Evolutionary conservation across 2,113 vertebrate species (phyloP), one percentile per base, ranked within the genome.

Genomic region (Brachyhypopomus occidentalis): DNA sequence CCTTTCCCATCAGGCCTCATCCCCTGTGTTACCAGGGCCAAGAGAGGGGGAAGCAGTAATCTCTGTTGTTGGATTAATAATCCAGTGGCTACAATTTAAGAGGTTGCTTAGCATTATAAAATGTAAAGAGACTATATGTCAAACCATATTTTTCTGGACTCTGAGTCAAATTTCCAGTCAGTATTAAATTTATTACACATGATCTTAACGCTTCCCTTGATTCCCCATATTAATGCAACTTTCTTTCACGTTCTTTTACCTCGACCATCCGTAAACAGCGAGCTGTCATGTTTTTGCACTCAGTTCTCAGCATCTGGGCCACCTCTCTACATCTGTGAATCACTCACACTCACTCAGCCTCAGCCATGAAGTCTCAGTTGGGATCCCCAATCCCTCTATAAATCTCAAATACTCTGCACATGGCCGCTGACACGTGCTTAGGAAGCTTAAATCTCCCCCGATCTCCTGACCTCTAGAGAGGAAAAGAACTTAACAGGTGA

Each of bases 321-420:
- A 69, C 41, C 45, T 66, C 23, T 30, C 17, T 41, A 67, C 67
- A 70, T 83, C 27, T 72, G 59, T 60, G 63, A 25, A 59, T 73
- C n/a, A 55, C 48, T n/a, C 34, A 30, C 30, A 70, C 25, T 45
- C 72, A 72, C 52, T 16, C 30, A 69, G 63, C 22, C 38, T 20
- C 56, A 72, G 34, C 19, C 55, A 62, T n/a, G 8, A 71, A 45
- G 75, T 63, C 4, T 23, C 60, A 17, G 20, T 75, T 38, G 72
- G 17, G 22, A 41, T 22, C 30, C 41, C 17, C 72, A 72, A 80
- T 36, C 58, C 70, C 48, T 74, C n/a, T 5, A 27, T 45, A 74
- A 25, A 74, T 55, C 27, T 56, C 59, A 25, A 55, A 36, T 60
- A 56, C 41, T 16, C 25, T 14, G 34, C 45, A 64, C 36, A 25